These are phyloP conservation scores for Leptatherina wallacei DNA, from an alignment of 2,797 vertebrate genomes.

Conservation along the genomic window DNA sequence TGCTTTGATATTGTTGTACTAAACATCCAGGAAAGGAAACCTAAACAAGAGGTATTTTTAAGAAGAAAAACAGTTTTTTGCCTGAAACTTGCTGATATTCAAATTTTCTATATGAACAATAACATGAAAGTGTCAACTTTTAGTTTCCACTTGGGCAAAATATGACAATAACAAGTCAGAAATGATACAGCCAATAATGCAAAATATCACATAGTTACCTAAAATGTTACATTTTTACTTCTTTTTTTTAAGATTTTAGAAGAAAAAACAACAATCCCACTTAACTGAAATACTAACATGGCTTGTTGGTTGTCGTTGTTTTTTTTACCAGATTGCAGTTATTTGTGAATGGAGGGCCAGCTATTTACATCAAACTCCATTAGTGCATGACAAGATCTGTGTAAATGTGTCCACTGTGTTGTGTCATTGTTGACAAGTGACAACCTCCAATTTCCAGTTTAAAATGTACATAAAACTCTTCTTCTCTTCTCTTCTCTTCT, in stretches of 20 bases:
- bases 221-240: background rate
- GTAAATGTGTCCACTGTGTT: constrained; percentile 54
- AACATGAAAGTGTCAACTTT: background rate
- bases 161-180: constrained; percentile 4
- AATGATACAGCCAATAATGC: background rate
- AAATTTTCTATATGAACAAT: background rate
- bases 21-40: constrained; percentile 13
- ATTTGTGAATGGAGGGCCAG: constrained; percentile 24
- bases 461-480: constrained; percentile 13
- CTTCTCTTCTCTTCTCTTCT: constrained; percentile 5
- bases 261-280: constrained; percentile 7
- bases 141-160: constrained; percentile 2
- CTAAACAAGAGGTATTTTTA: constrained; percentile 10
- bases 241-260: constrained; percentile 4
- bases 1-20: constrained; percentile 31
- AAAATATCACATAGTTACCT: background rate
- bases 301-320: background rate
- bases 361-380: constrained; percentile 26
- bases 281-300: constrained; percentile 20
- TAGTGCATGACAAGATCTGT: constrained; percentile 65
- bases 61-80: constrained; percentile 3
- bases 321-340: constrained; percentile 19
- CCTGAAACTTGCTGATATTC: constrained; percentile 13
- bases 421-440: constrained; percentile 54
- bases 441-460: constrained; percentile 31